Evolutionary conservation across 2,113 vertebrate genomes (phyloP).

Genomic region (Prochilodus magdalenae): DNA sequence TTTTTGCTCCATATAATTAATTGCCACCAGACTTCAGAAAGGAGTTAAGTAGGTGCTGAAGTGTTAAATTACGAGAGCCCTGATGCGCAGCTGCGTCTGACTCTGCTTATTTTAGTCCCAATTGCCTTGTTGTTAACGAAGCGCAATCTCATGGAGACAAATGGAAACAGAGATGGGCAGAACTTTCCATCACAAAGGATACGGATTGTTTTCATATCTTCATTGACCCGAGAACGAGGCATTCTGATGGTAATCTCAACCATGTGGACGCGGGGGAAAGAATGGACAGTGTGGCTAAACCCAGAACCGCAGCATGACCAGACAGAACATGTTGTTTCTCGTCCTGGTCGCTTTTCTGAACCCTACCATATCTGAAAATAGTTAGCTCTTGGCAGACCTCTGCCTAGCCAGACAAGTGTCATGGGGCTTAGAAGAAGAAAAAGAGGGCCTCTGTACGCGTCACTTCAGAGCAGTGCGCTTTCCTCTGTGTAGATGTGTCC

Average conservation of each 20-base stretch:
- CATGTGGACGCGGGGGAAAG: neutral
- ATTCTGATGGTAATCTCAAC: neutral
- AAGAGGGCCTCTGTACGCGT: neutral
- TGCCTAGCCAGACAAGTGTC: conserved; percentile 34
- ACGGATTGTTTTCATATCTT: neutral
- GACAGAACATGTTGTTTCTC: conserved; percentile 12
- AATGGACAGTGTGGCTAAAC: conserved; percentile 5
- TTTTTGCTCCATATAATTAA: neutral
- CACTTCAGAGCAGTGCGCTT: neutral
- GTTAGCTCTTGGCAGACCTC: conserved; percentile 34
- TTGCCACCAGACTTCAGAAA: conserved; percentile 12
- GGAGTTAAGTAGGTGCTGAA: conserved; percentile 29
- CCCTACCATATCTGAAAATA: conserved; percentile 43
- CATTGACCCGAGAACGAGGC: neutral
- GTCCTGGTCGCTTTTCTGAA: conserved; percentile 15
- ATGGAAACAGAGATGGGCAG: neutral
- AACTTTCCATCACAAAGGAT: neutral
- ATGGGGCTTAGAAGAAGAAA: conserved; percentile 23
- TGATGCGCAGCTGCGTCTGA: neutral
- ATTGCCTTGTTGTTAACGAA: neutral
- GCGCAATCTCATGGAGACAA: neutral
- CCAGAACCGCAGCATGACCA: conserved; percentile 16
- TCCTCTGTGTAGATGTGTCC: conserved; percentile 3
- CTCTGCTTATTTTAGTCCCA: neutral
- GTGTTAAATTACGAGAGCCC: neutral